Evolutionary conservation across 2,113 vertebrate genomes (phyloP).

Genomic region (Orientallactaga bullata): DNA sequence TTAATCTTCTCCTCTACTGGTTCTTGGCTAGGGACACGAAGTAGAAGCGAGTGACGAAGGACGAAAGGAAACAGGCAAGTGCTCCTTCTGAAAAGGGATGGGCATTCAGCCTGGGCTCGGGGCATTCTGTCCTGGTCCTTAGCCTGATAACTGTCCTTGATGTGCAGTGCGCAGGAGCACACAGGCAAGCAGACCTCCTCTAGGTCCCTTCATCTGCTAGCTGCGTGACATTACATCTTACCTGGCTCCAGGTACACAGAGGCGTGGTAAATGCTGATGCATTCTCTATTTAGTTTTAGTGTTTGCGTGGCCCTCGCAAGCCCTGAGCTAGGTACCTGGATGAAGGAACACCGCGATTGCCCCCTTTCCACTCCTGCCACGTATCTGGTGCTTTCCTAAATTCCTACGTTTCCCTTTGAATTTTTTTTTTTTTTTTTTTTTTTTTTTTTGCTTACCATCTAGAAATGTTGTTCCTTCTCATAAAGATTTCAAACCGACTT

Average conservation of each 20-base stretch:
- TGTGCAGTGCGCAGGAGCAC: not conserved
- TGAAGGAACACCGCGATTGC: not conserved
- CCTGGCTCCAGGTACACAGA: not conserved
- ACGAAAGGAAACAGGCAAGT: not conserved
- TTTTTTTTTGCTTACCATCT: not conserved
- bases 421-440: too few species aligned
- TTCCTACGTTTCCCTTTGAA: not conserved
- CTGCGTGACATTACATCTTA: not conserved
- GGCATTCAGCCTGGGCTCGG: too few species aligned
- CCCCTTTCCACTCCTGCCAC: not conserved
- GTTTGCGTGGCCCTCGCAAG: not conserved
- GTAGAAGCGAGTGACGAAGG: not conserved
- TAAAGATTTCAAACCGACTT: slow-evolving; percentile 40
- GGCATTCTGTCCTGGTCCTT: not conserved
- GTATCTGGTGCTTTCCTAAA: not conserved
- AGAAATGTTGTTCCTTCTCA: slow-evolving; percentile 26
- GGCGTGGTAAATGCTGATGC: not conserved
- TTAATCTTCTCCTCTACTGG: not conserved
- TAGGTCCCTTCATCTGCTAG: not conserved
- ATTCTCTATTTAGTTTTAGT: not conserved
- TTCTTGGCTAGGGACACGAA: not conserved
- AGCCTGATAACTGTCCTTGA: too few species aligned
- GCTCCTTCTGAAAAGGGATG: not conserved
- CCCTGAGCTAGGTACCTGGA: not conserved
- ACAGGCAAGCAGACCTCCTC: not conserved